phyloP scores from a whole-genome alignment of 2,888 invertebrate genomes.

The Hyalella azteca region DNA sequence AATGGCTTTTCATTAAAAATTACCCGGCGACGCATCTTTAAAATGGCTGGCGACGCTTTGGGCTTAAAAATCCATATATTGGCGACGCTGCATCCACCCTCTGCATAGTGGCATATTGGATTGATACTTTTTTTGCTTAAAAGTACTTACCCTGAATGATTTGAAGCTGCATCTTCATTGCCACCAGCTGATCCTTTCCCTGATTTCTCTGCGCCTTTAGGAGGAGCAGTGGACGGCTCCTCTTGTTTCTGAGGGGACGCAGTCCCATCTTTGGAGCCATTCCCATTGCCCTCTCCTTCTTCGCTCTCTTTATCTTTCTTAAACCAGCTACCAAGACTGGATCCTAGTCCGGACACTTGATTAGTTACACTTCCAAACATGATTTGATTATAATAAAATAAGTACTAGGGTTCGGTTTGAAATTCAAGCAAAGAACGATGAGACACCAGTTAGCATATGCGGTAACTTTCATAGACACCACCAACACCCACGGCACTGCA shows the following conservation, averaged over 20 bases:
- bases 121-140: neutral
- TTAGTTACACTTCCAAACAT: slow-evolving; percentile 53
- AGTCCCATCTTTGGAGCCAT: slow-evolving; percentile 22
- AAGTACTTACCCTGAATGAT: slow-evolving; percentile 53
- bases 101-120: too few relatives aligned
- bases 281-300: slow-evolving; percentile 37
- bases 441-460: slow-evolving; percentile 17
- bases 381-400: neutral
- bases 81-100: too few relatives aligned
- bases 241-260: slow-evolving; percentile 35
- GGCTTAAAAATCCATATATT: too few relatives aligned
- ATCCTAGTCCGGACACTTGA: slow-evolving; percentile 53
- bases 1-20: too few relatives aligned
- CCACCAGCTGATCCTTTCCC: slow-evolving; percentile 68
- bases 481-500: neutral
- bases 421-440: neutral
- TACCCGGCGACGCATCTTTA: too few relatives aligned
- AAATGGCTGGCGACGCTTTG: too few relatives aligned
- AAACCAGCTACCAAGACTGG: slow-evolving; percentile 57
- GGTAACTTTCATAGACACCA: neutral
- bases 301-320: slow-evolving; percentile 49
- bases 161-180: slow-evolving; percentile 72
- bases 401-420: neutral
- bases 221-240: slow-evolving; percentile 48
- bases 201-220: slow-evolving; percentile 57